Percentiles rank a stretch among this genome's conserved stretches.
phyloP scores from a whole-genome alignment of 2,797 vertebrate species.

The Chelidonichthys spinosus region DNA sequence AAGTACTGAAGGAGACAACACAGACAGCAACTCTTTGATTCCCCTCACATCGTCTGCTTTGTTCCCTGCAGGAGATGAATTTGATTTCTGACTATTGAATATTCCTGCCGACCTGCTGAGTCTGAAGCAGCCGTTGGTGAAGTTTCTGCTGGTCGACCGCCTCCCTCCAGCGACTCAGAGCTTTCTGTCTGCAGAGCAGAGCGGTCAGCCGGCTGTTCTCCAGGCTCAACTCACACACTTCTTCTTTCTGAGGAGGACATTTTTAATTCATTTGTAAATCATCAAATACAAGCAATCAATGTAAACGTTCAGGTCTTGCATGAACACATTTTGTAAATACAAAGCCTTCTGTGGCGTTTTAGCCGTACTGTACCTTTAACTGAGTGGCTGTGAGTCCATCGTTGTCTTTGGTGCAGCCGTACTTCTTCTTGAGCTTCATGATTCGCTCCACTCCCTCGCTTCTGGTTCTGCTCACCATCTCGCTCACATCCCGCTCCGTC shows the following conservation, averaged over 20 bases:
- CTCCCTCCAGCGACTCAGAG: slow-evolving; percentile 79
- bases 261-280: neutral
- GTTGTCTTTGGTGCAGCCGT: slow-evolving; percentile 72
- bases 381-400: slow-evolving; percentile 56
- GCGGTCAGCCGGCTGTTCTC: slow-evolving; percentile 74
- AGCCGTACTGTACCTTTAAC: slow-evolving; percentile 64
- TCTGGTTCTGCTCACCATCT: slow-evolving; percentile 80
- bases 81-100: neutral
- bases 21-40: neutral
- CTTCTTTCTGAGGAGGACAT: slow-evolving; percentile 70
- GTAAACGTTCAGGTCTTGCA: neutral
- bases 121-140: slow-evolving; percentile 71
- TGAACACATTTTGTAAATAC: neutral
- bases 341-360: neutral
- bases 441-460: slow-evolving; percentile 77
- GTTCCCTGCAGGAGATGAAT: neutral
- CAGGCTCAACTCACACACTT: slow-evolving; percentile 71
- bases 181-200: slow-evolving; percentile 77
- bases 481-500: slow-evolving; percentile 78
- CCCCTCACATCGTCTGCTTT: neutral
- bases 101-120: slow-evolving; percentile 77
- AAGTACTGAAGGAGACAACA: neutral
- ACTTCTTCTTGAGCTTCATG: slow-evolving; percentile 80
- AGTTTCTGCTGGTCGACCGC: slow-evolving; percentile 70
- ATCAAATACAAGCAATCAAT: neutral